These are phyloP conservation scores for Sisor rabdophorus DNA, from an alignment of 2,113 vertebrate species.

Conservation along the genomic window DNA sequence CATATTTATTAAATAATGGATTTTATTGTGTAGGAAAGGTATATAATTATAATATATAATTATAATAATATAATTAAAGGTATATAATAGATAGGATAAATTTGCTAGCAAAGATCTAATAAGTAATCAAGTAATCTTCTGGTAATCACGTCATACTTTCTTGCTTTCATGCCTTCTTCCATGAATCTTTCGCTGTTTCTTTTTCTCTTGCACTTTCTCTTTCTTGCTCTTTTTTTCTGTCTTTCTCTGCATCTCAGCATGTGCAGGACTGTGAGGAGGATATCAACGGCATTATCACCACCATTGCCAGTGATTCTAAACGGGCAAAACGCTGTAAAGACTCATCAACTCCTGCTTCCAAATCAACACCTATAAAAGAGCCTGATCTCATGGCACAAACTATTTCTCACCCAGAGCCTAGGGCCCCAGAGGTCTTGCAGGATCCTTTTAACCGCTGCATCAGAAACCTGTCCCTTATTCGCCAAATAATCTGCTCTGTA, in stretches of 20 bases:
- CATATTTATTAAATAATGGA: not conserved
- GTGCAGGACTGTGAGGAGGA: slow-evolving; percentile 72
- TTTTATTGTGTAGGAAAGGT: not conserved
- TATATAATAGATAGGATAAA: too few species aligned
- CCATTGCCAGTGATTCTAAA: slow-evolving; percentile 65
- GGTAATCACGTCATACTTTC: not conserved
- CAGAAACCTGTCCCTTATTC: slow-evolving; percentile 62
- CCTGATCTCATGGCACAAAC: slow-evolving; percentile 38
- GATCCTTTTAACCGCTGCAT: slow-evolving; percentile 61
- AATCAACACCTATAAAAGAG: not conserved
- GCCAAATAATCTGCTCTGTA: slow-evolving; percentile 69
- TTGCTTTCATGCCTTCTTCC: not conserved
- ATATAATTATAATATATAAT: not conserved
- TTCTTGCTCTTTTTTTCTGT: not conserved
- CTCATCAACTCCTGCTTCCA: slow-evolving; percentile 42
- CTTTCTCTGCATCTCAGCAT: slow-evolving; percentile 61
- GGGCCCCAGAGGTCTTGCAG: slow-evolving; percentile 35
- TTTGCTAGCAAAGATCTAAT: not conserved
- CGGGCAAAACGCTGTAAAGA: slow-evolving; percentile 39
- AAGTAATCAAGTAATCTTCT: not conserved
- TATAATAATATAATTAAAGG: not conserved
- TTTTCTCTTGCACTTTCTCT: not conserved
- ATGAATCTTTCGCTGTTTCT: not conserved
- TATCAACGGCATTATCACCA: slow-evolving; percentile 76
- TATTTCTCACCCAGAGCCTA: slow-evolving; percentile 55